Percentiles rank a stretch among this genome's conserved stretches.
Conservation (phyloP, 2,888 invertebrate species). For the Caenorhabditis drosophilae region DNA sequence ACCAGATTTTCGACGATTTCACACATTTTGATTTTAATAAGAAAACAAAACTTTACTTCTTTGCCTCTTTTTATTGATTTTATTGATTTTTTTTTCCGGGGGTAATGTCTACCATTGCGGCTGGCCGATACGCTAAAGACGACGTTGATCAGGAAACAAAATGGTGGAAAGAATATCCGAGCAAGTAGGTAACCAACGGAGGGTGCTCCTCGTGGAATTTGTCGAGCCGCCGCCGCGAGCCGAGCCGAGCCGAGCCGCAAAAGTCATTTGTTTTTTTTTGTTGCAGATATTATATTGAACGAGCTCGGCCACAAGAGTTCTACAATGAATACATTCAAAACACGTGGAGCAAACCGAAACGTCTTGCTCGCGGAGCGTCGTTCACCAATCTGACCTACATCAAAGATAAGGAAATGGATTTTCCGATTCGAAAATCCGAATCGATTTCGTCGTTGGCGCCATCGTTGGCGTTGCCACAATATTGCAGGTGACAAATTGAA, state of each 20-base stretch:
- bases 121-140: conserved; percentile 54
- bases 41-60: too few relatives aligned
- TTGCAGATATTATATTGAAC: conserved; percentile 64
- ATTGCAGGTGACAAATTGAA: conserved; percentile 56
- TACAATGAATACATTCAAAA: conserved; percentile 59
- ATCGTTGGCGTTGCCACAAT: conserved; percentile 61
- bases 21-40: too few relatives aligned
- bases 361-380: conserved; percentile 64
- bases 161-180: conserved; percentile 62
- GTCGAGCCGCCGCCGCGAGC: too few relatives aligned
- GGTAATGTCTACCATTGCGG: conserved; percentile 49
- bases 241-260: too few relatives aligned
- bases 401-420: conserved; percentile 53
- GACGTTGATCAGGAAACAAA: conserved; percentile 66
- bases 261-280: too few relatives aligned
- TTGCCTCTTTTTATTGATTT: too few relatives aligned
- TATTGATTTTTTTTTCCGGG: too few relatives aligned
- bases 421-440: conserved; percentile 44
- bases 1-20: too few relatives aligned
- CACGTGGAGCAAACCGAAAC: conserved; percentile 65
- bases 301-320: conserved; percentile 62
- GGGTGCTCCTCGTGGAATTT: too few relatives aligned
- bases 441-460: conserved; percentile 67
- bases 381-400: conserved; percentile 68
- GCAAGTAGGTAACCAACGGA: conserved; percentile 45